phyloP scores from a whole-genome alignment of 2,888 invertebrate species.

The Acrobasis suavella region DNA sequence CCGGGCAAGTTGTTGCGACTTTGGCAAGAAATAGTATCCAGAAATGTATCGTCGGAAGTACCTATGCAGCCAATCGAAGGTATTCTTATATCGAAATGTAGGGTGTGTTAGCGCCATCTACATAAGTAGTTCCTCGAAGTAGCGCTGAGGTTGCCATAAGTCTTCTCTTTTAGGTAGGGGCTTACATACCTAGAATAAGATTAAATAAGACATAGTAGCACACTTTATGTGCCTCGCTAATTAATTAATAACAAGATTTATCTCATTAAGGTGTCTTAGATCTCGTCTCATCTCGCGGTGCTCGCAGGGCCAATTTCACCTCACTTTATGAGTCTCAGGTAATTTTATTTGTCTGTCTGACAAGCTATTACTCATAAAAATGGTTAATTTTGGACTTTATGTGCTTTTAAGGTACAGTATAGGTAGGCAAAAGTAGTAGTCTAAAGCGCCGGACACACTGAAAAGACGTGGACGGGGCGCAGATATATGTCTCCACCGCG shows the following conservation, averaged over 20 bases:
- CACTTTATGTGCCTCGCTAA: constrained; percentile 3
- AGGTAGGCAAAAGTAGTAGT: neutral
- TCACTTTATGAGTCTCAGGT: constrained; percentile 28
- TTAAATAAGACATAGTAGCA: neutral
- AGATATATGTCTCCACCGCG: too few relatives aligned
- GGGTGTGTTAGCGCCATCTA: too few relatives aligned
- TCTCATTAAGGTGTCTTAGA: constrained; percentile 29
- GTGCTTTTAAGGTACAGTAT: constrained; percentile 11
- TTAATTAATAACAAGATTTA: constrained; percentile 22
- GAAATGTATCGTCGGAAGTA: too few relatives aligned
- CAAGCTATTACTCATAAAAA: constrained; percentile 22
- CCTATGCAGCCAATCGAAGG: too few relatives aligned
- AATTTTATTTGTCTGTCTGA: constrained; percentile 31
- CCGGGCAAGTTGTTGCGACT: neutral
- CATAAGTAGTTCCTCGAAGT: too few relatives aligned
- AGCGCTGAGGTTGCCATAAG: too few relatives aligned
- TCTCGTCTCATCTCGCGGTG: constrained; percentile 28
- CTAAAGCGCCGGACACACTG: too few relatives aligned
- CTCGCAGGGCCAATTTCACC: constrained; percentile 23
- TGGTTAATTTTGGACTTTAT: constrained; percentile 25
- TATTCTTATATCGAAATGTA: too few relatives aligned
- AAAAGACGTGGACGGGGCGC: too few relatives aligned
- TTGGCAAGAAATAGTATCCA: too few relatives aligned
- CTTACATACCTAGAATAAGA: too few relatives aligned
- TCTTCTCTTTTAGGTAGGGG: too few relatives aligned